Evolutionary conservation across 2,797 vertebrate species (phyloP).

Genomic region (Phataginus tetradactyla): DNA sequence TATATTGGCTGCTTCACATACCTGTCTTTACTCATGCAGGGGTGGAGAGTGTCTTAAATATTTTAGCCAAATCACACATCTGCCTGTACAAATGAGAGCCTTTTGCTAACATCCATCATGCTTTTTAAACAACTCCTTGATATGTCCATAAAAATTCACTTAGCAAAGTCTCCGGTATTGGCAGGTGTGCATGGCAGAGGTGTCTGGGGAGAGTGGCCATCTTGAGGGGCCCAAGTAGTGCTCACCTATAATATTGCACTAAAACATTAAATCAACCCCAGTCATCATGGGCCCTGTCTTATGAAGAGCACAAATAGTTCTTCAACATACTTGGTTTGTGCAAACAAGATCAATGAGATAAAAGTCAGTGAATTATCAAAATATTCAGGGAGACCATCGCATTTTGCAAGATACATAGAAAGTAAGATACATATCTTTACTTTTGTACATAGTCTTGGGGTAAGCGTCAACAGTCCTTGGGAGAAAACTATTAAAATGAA

Average conservation of each 20-base stretch:
- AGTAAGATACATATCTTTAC: no score
- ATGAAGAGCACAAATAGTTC: neutral
- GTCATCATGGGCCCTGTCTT: neutral
- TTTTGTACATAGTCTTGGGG: neutral
- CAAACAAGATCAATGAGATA: neutral
- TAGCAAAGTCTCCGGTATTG: neutral
- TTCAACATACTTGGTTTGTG: neutral
- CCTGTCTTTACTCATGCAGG: neutral
- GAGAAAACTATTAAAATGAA: neutral
- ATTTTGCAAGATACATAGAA: neutral
- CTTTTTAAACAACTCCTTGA: neutral
- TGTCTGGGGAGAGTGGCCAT: neutral
- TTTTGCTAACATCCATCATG: neutral
- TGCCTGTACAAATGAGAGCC: neutral
- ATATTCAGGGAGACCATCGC: neutral
- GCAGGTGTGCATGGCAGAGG: neutral
- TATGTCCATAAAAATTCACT: neutral
- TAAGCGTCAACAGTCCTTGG: neutral
- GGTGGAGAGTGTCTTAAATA: neutral
- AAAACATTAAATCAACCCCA: neutral
- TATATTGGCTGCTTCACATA: neutral
- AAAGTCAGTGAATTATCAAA: neutral
- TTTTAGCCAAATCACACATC: neutral
- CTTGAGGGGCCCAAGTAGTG: neutral
- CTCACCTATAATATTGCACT: neutral